Percentiles rank a stretch among this genome's conserved stretches.
Evolutionary conservation across 2,888 invertebrate genomes (phyloP).

Genomic region (Tachina grossa): DNA sequence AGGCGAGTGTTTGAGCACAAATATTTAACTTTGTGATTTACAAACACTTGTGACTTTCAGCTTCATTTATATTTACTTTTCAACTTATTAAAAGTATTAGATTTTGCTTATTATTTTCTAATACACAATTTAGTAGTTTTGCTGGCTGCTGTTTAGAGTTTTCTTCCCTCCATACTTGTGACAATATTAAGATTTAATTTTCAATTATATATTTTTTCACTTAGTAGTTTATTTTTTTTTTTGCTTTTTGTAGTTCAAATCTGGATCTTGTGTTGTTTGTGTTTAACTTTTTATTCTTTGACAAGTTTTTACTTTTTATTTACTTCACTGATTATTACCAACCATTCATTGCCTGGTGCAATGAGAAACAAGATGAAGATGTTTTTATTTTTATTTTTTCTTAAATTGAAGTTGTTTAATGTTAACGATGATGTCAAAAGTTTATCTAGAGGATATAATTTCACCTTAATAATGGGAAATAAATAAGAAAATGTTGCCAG

Average conservation of each 20-base stretch:
- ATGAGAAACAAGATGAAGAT: constrained; percentile 48
- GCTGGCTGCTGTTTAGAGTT: constrained; percentile 19
- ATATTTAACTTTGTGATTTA: constrained; percentile 67
- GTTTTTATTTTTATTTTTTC: constrained; percentile 25
- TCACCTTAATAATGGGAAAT: constrained; percentile 68
- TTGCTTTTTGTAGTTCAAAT: constrained; percentile 36
- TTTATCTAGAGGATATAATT: constrained; percentile 66
- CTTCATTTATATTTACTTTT: constrained; percentile 68
- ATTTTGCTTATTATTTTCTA: constrained; percentile 6
- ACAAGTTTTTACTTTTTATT: constrained; percentile 64
- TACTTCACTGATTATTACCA: constrained; percentile 42
- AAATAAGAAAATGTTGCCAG: constrained; percentile 14
- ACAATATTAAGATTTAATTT: constrained; percentile 22
- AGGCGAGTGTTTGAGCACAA: constrained; percentile 25
- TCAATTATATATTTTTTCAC: constrained; percentile 39
- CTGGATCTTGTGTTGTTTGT: constrained; percentile 51
- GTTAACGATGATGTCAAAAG: constrained; percentile 68
- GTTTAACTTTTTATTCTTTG: constrained; percentile 17
- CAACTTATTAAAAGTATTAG: constrained; percentile 50
- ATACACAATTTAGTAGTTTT: constrained; percentile 16
- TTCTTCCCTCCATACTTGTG: constrained; percentile 8
- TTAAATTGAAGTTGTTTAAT: constrained; percentile 40
- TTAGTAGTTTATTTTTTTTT: constrained; percentile 32
- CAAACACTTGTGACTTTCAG: constrained; percentile 67
- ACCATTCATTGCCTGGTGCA: background rate